These are phyloP conservation scores for Forpus xanthops DNA, from an alignment of 2,797 vertebrate genomes.

Conservation along the genomic window DNA sequence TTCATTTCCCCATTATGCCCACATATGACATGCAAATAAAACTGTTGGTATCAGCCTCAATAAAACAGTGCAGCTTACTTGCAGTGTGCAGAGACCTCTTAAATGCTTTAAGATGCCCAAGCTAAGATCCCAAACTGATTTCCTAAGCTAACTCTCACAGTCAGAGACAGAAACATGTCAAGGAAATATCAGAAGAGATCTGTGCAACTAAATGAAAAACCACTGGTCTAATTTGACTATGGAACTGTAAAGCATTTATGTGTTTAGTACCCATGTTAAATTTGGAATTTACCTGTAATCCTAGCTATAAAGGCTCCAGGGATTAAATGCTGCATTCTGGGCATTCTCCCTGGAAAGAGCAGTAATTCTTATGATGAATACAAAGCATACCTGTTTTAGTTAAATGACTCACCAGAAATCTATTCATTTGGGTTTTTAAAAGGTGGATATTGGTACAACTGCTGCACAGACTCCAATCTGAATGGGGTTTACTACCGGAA, in stretches of 20 bases:
- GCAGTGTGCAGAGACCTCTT: neutral
- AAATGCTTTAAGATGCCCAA: neutral
- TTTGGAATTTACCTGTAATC: neutral
- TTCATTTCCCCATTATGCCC: neutral
- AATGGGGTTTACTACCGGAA: conserved; percentile 92
- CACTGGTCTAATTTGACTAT: neutral
- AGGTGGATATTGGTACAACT: conserved; percentile 99
- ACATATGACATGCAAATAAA: neutral
- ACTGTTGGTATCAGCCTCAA: neutral
- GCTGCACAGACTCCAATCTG: conserved; percentile 97
- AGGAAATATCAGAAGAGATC: neutral
- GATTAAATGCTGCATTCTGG: neutral
- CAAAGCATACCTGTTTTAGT: neutral
- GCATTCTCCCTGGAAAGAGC: rapidly evolving
- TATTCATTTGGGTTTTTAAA: neutral
- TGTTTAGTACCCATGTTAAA: neutral
- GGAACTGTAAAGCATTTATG: neutral
- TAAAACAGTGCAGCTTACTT: neutral
- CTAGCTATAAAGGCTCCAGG: neutral
- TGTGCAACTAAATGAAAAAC: neutral
- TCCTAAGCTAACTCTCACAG: neutral
- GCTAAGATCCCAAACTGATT: neutral
- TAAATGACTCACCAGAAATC: neutral
- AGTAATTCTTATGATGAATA: neutral
- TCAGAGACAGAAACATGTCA: neutral